phyloP scores from a whole-genome alignment of 2,113 vertebrate genomes.

The Gasterosteus nipponicus region DNA sequence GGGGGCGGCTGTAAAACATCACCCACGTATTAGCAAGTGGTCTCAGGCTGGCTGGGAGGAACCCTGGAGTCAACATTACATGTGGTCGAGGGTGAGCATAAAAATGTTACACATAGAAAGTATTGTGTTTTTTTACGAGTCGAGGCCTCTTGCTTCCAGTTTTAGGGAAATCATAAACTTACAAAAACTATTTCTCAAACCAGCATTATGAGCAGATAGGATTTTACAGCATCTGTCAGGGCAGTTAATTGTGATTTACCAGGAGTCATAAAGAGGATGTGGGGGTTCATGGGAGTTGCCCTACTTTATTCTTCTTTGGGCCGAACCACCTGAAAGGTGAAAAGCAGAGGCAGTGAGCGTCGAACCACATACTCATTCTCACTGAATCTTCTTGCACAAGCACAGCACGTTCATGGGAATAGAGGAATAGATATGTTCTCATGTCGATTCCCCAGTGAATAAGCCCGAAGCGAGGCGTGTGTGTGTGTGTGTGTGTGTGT shows the following conservation, averaged over 20 bases:
- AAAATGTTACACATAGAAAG: constrained; percentile 56
- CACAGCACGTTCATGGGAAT: neutral
- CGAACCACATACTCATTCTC: constrained; percentile 2
- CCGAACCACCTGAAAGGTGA: constrained; percentile 49
- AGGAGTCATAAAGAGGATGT: constrained; percentile 53
- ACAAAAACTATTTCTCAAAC: constrained; percentile 50
- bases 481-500: neutral
- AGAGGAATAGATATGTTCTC: neutral
- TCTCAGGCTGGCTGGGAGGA: constrained; percentile 18
- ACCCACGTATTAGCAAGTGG: constrained; percentile 25
- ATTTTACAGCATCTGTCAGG: constrained; percentile 61
- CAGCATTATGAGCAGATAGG: constrained; percentile 65
- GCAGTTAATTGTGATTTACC: constrained; percentile 64
- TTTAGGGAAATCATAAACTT: constrained; percentile 76
- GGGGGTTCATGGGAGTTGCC: constrained; percentile 38
- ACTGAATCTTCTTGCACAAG: neutral
- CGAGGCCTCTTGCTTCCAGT: constrained; percentile 63
- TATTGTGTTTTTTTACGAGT: constrained; percentile 64
- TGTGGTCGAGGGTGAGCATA: constrained; percentile 48
- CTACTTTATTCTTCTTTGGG: neutral
- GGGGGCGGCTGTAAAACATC: constrained; percentile 42
- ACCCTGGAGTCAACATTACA: constrained; percentile 49
- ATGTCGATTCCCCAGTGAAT: neutral
- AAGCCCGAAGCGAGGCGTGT: neutral
- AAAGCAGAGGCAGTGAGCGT: neutral